Percentiles rank a stretch among this genome's conserved stretches.
These are phyloP conservation scores for Mythimna lalbum DNA, from an alignment of 2,888 invertebrate genomes.

Conservation along the genomic window DNA sequence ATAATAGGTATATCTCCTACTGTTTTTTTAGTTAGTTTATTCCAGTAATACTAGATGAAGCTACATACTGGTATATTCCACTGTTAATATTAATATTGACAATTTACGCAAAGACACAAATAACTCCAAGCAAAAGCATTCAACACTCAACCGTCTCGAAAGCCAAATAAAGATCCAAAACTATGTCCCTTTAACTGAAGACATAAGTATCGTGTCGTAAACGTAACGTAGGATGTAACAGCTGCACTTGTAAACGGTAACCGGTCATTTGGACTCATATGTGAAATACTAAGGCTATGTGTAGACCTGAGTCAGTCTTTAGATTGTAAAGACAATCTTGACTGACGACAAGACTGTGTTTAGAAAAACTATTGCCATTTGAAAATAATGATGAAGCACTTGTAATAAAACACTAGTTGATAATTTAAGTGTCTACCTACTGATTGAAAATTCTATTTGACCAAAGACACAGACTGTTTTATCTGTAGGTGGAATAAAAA, in stretches of 20 bases:
- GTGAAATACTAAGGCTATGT: conserved; percentile 37
- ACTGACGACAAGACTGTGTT: background rate
- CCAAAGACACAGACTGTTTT: too few species aligned
- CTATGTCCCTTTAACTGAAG: conserved; percentile 31
- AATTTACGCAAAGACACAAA: background rate
- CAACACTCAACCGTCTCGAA: conserved; percentile 2
- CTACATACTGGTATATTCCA: background rate
- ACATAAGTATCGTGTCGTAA: conserved; percentile 40
- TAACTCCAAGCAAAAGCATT: background rate
- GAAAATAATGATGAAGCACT: background rate
- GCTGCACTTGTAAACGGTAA: conserved; percentile 35
- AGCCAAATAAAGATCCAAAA: conserved; percentile 32
- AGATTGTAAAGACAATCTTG: conserved; percentile 12
- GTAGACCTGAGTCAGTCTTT: background rate
- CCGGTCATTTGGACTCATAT: conserved; percentile 46
- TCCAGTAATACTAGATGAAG: too few species aligned
- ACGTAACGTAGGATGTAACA: conserved; percentile 31
- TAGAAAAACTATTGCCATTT: background rate
- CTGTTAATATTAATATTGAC: background rate
- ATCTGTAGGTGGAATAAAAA: background rate
- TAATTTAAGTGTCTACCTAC: too few species aligned
- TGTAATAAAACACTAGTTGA: background rate
- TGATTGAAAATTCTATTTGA: too few species aligned
- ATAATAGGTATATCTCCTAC: too few species aligned
- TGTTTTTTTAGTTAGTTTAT: too few species aligned